Percentiles rank a stretch among this genome's conserved stretches.
These are phyloP conservation scores for Stratiomys singularior DNA, from an alignment of 2,888 invertebrate genomes.

Conservation along the genomic window DNA sequence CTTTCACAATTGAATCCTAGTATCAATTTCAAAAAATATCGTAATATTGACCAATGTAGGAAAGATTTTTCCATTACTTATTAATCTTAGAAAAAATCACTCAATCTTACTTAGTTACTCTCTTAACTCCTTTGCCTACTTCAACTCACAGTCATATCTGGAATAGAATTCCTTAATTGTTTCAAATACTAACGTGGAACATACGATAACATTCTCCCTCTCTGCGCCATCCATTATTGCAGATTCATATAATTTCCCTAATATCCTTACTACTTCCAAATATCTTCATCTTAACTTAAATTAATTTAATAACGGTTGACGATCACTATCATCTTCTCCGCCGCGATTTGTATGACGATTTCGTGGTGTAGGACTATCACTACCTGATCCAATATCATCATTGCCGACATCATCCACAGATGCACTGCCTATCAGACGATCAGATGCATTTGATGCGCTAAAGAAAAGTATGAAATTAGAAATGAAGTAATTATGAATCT, in stretches of 20 bases:
- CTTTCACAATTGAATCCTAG: too few relatives aligned
- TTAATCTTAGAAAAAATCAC: too few relatives aligned
- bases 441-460: constrained; percentile 46
- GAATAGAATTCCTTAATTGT: background rate
- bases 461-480: background rate
- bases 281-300: background rate
- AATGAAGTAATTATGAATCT: too few relatives aligned
- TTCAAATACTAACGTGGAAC: background rate
- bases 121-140: background rate
- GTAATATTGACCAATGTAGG: too few relatives aligned
- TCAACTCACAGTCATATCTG: constrained; percentile 3
- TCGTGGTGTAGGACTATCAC: constrained; percentile 47
- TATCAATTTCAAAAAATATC: too few relatives aligned
- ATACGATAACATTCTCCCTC: too few relatives aligned
- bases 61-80: too few relatives aligned
- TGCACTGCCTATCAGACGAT: constrained; percentile 45
- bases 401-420: constrained; percentile 52
- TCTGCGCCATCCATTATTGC: too few relatives aligned
- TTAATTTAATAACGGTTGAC: constrained; percentile 49
- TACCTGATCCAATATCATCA: constrained; percentile 41
- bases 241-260: constrained; percentile 1
- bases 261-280: background rate
- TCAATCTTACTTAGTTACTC: background rate
- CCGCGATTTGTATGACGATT: constrained; percentile 51
- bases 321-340: constrained; percentile 48